These are phyloP conservation scores for Masnerella sp. DNA, from an alignment of 2,888 invertebrate genomes.

Conservation along the genomic window DNA sequence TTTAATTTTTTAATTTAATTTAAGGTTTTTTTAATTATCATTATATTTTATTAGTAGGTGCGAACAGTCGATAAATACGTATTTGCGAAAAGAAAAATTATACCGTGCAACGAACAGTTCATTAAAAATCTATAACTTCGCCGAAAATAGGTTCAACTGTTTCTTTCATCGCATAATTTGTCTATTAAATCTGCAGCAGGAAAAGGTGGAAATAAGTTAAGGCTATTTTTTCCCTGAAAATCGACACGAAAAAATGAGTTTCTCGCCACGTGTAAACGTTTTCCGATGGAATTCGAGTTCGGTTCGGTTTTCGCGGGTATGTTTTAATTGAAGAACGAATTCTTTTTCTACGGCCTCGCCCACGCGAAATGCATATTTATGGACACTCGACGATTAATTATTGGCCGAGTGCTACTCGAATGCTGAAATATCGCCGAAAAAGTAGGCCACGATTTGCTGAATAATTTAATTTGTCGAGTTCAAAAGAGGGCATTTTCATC, in stretches of 20 bases:
- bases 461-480: constrained; percentile 10
- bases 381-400: constrained; percentile 28
- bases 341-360: neutral
- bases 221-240: constrained; percentile 14
- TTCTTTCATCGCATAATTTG: constrained; percentile 13
- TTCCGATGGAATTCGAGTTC: constrained; percentile 24
- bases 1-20: too few species aligned
- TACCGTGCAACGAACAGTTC: constrained; percentile 20
- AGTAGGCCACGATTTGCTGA: constrained; percentile 25
- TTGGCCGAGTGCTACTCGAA: constrained; percentile 20
- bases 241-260: constrained; percentile 13
- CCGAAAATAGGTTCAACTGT: constrained; percentile 10
- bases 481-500: neutral
- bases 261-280: constrained; percentile 34
- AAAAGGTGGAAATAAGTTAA: neutral
- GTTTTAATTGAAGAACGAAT: constrained; percentile 30
- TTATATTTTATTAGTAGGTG: too few species aligned
- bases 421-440: constrained; percentile 17
- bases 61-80: too few species aligned
- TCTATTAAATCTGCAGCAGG: constrained; percentile 21
- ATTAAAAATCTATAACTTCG: constrained; percentile 37
- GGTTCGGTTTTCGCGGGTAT: constrained; percentile 8
- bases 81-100: too few species aligned
- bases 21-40: too few species aligned
- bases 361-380: constrained; percentile 31